Evolutionary conservation across 2,113 vertebrate species (phyloP).

Genomic region (Butorides virescens): DNA sequence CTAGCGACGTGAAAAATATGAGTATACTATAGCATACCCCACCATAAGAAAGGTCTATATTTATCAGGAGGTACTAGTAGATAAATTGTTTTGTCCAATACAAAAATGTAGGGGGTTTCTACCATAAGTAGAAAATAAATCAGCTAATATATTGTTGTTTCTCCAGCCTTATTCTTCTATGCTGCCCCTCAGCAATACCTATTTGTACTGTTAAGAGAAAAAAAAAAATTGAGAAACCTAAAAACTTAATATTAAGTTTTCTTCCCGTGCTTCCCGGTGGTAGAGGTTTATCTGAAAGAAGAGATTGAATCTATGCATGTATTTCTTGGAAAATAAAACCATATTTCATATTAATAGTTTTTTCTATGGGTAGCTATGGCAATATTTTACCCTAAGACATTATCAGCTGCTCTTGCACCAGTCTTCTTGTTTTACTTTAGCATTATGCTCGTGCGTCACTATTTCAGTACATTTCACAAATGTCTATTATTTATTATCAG

Average conservation of each 20-base stretch:
- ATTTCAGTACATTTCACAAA: neutral
- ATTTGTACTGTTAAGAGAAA: neutral
- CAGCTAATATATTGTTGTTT: neutral
- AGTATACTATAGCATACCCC: fast-evolving
- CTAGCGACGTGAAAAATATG: fast-evolving
- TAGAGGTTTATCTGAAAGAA: neutral
- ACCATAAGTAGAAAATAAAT: neutral
- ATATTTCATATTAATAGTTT: neutral
- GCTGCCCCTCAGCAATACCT: neutral
- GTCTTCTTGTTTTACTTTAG: neutral
- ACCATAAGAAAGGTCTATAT: neutral
- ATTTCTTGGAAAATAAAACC: neutral
- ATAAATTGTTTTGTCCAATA: neutral
- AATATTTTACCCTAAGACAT: neutral
- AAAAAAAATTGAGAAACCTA: neutral
- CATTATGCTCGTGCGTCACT: neutral
- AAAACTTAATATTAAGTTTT: neutral
- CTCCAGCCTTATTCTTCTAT: neutral
- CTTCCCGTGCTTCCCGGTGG: neutral
- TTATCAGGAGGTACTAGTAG: neutral
- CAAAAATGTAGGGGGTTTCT: neutral
- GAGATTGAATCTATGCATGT: neutral
- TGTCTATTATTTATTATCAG: neutral
- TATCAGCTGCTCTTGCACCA: neutral
- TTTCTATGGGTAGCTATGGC: neutral